Conservation (phyloP, 2,888 invertebrate species). For the Andrena praecox region DNA sequence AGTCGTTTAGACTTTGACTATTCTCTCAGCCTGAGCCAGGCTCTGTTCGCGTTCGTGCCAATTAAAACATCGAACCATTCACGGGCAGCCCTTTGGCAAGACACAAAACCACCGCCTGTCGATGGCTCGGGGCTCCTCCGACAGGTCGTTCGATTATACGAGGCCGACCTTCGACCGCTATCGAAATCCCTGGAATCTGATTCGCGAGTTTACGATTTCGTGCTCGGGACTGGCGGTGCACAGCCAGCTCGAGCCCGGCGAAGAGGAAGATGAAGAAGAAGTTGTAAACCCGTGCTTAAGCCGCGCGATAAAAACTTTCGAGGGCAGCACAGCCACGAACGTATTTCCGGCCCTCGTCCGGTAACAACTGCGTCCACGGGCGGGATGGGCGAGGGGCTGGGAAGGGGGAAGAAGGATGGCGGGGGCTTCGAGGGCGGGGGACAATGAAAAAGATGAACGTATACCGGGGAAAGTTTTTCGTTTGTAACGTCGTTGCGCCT, state of each 20-base stretch:
- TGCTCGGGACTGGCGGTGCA: conserved; percentile 44
- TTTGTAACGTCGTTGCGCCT: conserved; percentile 52
- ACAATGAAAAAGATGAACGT: conserved; percentile 66
- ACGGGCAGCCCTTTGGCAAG: not conserved
- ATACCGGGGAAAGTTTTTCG: conserved; percentile 52
- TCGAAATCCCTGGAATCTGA: conserved; percentile 64
- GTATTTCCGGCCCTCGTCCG: conserved; percentile 66
- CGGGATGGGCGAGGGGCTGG: not conserved
- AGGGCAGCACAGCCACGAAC: conserved; percentile 59
- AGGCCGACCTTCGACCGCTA: conserved; percentile 45
- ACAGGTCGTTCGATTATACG: conserved; percentile 62
- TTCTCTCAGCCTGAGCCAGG: no score
- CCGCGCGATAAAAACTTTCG: conserved; percentile 71
- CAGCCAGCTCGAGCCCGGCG: conserved; percentile 2
- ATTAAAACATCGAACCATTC: conserved; percentile 14
- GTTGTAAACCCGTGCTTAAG: conserved; percentile 71
- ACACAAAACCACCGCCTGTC: conserved; percentile 19
- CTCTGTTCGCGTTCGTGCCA: no score
- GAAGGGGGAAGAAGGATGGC: conserved; percentile 38
- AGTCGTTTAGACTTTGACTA: no score
- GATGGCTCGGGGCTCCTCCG: conserved; percentile 13
- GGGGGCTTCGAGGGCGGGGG: conserved; percentile 48
- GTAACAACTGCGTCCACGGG: conserved; percentile 56
- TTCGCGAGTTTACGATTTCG: conserved; percentile 68
- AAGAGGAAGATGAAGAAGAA: conserved; percentile 54